Evolutionary conservation across 2,797 vertebrate genomes (phyloP).

Genomic region (Rhabdomys pumilio): DNA sequence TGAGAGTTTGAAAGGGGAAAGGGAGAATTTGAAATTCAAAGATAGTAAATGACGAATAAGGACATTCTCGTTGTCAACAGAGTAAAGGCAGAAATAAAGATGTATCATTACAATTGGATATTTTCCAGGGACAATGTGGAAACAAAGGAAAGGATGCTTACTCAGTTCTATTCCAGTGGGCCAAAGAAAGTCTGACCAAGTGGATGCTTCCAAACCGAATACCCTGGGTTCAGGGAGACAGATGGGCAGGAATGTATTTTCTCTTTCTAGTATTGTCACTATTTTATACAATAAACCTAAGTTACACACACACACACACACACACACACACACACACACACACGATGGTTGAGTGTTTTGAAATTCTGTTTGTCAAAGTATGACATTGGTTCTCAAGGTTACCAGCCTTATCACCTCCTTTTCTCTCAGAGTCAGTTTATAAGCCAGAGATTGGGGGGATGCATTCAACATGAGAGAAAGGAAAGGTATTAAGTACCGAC

Average conservation of each 20-base stretch:
- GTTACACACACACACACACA: no score
- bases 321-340: not conserved
- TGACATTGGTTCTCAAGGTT: conserved; percentile 2
- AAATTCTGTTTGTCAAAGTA: conserved; percentile 43
- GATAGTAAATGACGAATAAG: conserved; percentile 29
- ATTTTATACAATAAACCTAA: conserved; percentile 45
- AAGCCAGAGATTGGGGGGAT: not conserved
- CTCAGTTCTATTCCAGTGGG: not conserved
- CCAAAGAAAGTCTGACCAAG: conserved; percentile 1
- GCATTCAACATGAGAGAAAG: conserved; percentile 2
- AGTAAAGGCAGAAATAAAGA: conserved; percentile 20
- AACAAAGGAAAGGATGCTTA: not conserved
- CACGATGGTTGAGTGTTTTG: not conserved
- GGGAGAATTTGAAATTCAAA: conserved; percentile 22
- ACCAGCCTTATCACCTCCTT: conserved; percentile 15
- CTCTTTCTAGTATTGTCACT: not conserved
- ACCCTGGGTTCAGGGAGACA: not conserved
- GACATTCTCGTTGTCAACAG: not conserved
- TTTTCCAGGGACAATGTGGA: not conserved
- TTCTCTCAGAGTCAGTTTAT: conserved; percentile 49
- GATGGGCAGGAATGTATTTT: not conserved
- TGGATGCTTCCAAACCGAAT: conserved; percentile 17
- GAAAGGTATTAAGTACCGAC: not conserved
- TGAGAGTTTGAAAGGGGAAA: not conserved
- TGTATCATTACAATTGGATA: not conserved